Percentiles rank a stretch among this genome's conserved stretches.
These are phyloP conservation scores for Rhinoptilus africanus DNA, from an alignment of 2,113 vertebrate species.

Conservation along the genomic window DNA sequence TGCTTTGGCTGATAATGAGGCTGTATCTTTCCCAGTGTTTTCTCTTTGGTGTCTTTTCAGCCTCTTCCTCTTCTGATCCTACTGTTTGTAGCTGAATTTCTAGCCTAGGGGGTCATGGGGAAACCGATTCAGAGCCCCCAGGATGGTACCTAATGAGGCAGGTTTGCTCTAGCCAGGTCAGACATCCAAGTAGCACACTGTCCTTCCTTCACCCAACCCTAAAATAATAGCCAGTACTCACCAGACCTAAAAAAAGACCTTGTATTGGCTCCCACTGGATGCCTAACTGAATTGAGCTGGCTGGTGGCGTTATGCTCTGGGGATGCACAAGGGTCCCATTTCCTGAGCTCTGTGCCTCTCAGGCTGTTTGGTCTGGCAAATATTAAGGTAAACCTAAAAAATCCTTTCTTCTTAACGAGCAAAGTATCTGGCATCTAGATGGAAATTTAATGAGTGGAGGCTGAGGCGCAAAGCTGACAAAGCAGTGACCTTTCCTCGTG, in stretches of 20 bases:
- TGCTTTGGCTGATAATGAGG: not conserved
- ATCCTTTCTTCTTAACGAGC: not conserved
- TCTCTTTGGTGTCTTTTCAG: not conserved
- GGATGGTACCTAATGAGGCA: not conserved
- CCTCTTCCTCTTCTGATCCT: not conserved
- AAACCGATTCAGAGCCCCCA: not conserved
- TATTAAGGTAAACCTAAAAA: not conserved
- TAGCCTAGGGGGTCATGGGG: not conserved
- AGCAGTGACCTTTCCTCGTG: conserved; percentile 20
- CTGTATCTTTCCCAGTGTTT: not conserved
- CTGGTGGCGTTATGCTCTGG: not conserved
- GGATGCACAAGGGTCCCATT: not conserved
- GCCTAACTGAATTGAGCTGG: not conserved
- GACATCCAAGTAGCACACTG: not conserved
- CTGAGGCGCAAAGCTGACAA: conserved; percentile 7
- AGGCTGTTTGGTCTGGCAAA: not conserved
- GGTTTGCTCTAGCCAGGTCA: not conserved
- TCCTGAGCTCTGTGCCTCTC: not conserved
- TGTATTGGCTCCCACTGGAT: not conserved
- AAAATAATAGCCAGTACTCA: not conserved
- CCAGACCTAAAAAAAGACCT: not conserved
- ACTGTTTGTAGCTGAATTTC: not conserved
- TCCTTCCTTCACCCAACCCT: not conserved
- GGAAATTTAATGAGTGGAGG: conserved; percentile 36
- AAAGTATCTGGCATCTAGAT: not conserved